Evolutionary conservation across 2,888 invertebrate genomes (phyloP).

Genomic region (Clunio marinus): DNA sequence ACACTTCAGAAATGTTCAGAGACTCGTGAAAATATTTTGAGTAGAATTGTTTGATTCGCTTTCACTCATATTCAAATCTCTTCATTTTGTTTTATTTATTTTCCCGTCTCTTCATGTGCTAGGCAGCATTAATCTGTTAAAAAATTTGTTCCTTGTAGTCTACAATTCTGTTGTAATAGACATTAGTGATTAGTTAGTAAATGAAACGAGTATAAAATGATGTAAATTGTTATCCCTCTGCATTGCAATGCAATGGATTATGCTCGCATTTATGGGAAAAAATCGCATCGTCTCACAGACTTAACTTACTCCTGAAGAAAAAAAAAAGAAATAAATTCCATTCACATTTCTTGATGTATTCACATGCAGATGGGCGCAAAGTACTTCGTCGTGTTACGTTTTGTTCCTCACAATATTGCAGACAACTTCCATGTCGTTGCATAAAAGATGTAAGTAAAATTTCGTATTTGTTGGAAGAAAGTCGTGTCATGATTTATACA

Average conservation of each 20-base stretch:
- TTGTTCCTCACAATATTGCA: background rate
- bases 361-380: conserved; percentile 13
- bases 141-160: too few relatives aligned
- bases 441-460: conserved; percentile 18
- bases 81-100: too few relatives aligned
- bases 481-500: background rate
- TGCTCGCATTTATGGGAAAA: too few relatives aligned
- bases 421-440: conserved; percentile 19
- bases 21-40: conserved; percentile 28
- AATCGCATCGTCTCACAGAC: too few relatives aligned
- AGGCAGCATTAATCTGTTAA: too few relatives aligned
- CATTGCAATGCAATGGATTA: background rate
- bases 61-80: too few relatives aligned
- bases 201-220: too few relatives aligned
- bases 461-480: conserved; percentile 22
- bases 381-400: conserved; percentile 5
- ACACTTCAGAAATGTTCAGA: conserved; percentile 29
- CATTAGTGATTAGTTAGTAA: too few relatives aligned
- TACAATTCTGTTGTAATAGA: background rate
- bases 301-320: too few relatives aligned
- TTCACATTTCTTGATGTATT: background rate
- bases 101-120: too few relatives aligned
- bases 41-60: background rate
- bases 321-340: too few relatives aligned
- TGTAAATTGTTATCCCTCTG: background rate